Evolutionary conservation across 2,888 invertebrate species (phyloP).

Genomic region (Ophion slaviceki): DNA sequence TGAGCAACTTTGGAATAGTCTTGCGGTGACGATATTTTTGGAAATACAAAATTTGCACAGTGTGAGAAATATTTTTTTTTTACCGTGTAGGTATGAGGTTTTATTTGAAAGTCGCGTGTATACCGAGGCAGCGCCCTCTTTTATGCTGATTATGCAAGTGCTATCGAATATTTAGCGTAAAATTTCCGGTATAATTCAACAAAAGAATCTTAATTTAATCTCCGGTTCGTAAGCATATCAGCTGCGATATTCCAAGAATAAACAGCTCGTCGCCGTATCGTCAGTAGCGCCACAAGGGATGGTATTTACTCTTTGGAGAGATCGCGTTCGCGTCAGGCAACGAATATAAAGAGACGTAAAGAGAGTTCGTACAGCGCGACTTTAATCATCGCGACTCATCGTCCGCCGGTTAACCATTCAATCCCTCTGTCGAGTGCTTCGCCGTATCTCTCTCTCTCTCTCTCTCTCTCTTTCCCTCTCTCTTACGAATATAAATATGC

Average conservation of each 20-base stretch:
- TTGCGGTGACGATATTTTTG: no score
- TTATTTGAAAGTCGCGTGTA: not conserved
- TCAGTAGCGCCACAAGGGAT: conserved; percentile 54
- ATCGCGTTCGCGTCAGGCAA: conserved; percentile 29
- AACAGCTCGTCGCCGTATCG: conserved; percentile 62
- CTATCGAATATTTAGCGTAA: not conserved
- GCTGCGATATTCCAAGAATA: conserved; percentile 56
- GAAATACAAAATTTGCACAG: no score
- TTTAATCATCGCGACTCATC: conserved; percentile 43
- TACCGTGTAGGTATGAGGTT: not conserved
- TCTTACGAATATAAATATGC: conserved; percentile 12
- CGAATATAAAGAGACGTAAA: conserved; percentile 15
- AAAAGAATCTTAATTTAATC: not conserved
- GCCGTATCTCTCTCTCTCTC: conserved; percentile 25
- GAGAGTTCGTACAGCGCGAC: conserved; percentile 20
- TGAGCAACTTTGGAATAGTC: no score
- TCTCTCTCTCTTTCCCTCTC: conserved; percentile 4
- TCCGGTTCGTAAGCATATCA: not conserved
- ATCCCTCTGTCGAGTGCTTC: conserved; percentile 36
- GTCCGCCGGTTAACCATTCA: conserved; percentile 42
- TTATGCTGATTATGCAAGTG: not conserved
- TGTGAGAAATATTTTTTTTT: no score
- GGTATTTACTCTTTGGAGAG: conserved; percentile 67
- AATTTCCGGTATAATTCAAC: not conserved
- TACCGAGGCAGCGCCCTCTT: not conserved